A percentile compares a stretch with the other conserved stretches of the same genome.
Conservation (phyloP, 2,888 invertebrate species). For the Meliscaeva auricollis region DNA sequence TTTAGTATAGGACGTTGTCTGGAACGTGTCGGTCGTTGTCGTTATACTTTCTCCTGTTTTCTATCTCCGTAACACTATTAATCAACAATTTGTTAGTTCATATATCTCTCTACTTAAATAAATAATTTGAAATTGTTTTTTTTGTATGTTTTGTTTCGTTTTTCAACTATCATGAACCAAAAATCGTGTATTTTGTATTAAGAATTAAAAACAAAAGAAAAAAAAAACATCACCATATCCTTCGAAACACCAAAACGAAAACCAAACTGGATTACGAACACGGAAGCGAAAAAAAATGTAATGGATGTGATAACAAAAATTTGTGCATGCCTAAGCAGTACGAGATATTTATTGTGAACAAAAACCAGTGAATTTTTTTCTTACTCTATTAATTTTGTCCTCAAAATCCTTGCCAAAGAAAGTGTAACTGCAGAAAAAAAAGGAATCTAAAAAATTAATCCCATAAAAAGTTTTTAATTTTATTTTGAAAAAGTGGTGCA, state of each 20-base stretch:
- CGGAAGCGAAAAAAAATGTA: slow-evolving; percentile 39
- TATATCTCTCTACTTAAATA: slow-evolving; percentile 46
- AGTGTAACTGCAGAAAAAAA: slow-evolving; percentile 42
- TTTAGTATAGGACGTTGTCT: slow-evolving; percentile 77
- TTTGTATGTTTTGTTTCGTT: background rate
- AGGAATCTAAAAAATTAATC: slow-evolving; percentile 20
- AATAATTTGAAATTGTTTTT: slow-evolving; percentile 8
- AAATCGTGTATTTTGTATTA: slow-evolving; percentile 9
- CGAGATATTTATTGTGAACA: slow-evolving; percentile 61
- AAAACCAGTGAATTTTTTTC: slow-evolving; percentile 56
- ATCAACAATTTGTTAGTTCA: slow-evolving; percentile 72
- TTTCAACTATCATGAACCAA: slow-evolving; percentile 19
- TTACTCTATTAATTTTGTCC: slow-evolving; percentile 42
- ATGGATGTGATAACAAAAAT: slow-evolving; percentile 68
- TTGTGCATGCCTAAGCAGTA: slow-evolving; percentile 55
- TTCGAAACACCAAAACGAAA: slow-evolving; percentile 28
- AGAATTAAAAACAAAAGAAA: slow-evolving; percentile 2
- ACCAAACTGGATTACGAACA: slow-evolving; percentile 67
- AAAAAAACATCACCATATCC: background rate
- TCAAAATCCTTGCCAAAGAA: slow-evolving; percentile 40
- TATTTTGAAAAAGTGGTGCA: slow-evolving; percentile 48
- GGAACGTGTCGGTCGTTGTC: slow-evolving; percentile 76
- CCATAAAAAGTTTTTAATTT: slow-evolving; percentile 23
- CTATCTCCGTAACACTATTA: slow-evolving; percentile 72
- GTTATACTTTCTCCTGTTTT: slow-evolving; percentile 75